These are phyloP conservation scores for Brachirus orientalis DNA, from an alignment of 2,113 vertebrate species.

Conservation along the genomic window DNA sequence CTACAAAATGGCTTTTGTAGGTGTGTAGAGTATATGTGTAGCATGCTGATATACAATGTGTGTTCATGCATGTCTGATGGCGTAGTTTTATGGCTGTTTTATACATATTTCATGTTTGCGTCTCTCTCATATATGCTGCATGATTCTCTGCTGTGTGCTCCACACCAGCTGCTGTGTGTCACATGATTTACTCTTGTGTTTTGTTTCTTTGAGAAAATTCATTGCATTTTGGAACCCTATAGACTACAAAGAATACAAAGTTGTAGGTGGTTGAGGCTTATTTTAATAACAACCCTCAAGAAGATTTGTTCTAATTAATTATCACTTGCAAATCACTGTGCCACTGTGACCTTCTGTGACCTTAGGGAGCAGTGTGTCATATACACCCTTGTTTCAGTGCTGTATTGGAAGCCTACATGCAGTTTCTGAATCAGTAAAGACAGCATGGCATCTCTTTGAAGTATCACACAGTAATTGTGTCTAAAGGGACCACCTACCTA, in stretches of 20 bases:
- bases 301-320: not conserved
- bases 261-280: too few species aligned
- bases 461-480: slow-evolving; percentile 62
- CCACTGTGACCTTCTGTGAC: not conserved
- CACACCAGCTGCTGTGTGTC: slow-evolving; percentile 13
- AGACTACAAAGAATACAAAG: not conserved
- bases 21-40: not conserved
- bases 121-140: slow-evolving; percentile 20
- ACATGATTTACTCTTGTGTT: slow-evolving; percentile 9
- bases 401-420: slow-evolving; percentile 15
- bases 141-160: slow-evolving; percentile 14
- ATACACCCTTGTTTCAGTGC: slow-evolving; percentile 11
- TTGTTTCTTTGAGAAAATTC: not conserved
- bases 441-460: slow-evolving; percentile 57
- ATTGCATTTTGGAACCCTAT: slow-evolving; percentile 1
- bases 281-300: too few species aligned
- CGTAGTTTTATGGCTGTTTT: slow-evolving; percentile 16
- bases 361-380: not conserved
- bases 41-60: not conserved
- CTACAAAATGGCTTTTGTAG: too few species aligned
- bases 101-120: slow-evolving; percentile 48
- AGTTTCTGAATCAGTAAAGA: slow-evolving; percentile 48
- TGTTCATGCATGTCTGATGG: slow-evolving; percentile 6
- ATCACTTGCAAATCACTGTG: not conserved
- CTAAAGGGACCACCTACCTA: slow-evolving; percentile 52